These are phyloP conservation scores for Colletes latitarsis DNA, from an alignment of 1,140 invertebrate species.

Conservation along the genomic window DNA sequence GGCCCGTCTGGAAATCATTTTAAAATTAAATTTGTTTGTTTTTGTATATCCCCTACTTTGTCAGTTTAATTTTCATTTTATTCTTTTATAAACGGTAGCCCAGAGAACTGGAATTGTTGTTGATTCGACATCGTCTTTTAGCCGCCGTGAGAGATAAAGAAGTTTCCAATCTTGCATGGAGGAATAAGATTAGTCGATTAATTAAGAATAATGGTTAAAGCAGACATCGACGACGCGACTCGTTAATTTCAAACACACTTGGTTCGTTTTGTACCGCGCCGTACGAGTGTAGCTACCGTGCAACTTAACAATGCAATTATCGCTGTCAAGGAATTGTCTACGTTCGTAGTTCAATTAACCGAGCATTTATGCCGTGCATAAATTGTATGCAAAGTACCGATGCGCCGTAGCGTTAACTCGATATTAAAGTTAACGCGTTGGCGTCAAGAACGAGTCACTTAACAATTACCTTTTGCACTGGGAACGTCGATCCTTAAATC, in stretches of 20 bases:
- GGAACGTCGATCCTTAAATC: too few relatives aligned
- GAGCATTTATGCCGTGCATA: background rate
- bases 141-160: background rate
- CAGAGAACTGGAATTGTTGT: too few relatives aligned
- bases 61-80: too few relatives aligned
- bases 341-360: background rate
- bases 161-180: background rate
- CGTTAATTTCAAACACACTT: background rate
- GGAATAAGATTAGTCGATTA: background rate
- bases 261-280: background rate
- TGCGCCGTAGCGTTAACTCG: background rate
- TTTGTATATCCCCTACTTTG: too few relatives aligned
- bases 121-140: too few relatives aligned
- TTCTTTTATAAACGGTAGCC: too few relatives aligned
- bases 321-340: background rate
- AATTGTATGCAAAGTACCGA: background rate
- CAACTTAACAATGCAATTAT: conserved; percentile 5
- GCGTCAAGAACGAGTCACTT: background rate
- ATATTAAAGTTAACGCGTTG: background rate
- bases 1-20: too few relatives aligned
- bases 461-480: background rate
- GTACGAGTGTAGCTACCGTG: background rate
- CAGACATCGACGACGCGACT: background rate
- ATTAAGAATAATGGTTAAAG: background rate
- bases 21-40: too few relatives aligned